Conservation (phyloP, 2,888 invertebrate genomes). For the Limnephilus auricula region DNA sequence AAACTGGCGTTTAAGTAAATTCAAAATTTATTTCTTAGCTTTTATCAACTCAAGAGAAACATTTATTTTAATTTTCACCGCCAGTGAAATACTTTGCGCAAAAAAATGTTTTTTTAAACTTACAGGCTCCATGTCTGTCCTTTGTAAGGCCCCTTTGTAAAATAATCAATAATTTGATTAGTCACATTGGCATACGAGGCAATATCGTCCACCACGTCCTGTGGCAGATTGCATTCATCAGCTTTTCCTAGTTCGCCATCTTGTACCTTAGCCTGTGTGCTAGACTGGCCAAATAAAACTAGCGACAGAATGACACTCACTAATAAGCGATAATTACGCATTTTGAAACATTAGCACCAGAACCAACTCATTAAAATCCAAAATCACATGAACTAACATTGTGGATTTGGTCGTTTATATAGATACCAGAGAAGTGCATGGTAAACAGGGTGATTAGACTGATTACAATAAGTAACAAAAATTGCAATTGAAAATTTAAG, state of each 20-base stretch:
- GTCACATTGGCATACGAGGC: conserved; percentile 54
- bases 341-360: not conserved
- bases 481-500: too few species aligned
- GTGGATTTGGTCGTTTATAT: too few species aligned
- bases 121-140: conserved; percentile 59
- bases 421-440: too few species aligned
- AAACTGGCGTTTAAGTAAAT: too few species aligned
- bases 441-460: too few species aligned
- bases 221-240: conserved; percentile 55
- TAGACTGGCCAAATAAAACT: not conserved
- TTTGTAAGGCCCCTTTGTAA: conserved; percentile 56
- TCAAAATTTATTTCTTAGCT: too few species aligned
- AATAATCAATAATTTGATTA: conserved; percentile 56
- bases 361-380: not conserved
- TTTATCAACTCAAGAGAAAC: too few species aligned
- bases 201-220: conserved; percentile 57
- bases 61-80: too few species aligned
- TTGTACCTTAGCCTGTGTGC: not conserved
- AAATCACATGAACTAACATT: too few species aligned
- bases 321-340: not conserved
- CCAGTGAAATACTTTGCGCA: not conserved
- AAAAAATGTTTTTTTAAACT: not conserved
- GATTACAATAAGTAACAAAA: too few species aligned
- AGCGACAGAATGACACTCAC: not conserved
- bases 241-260: not conserved